A percentile compares a stretch with the other conserved stretches of the same genome.
Evolutionary conservation across 2,113 vertebrate genomes (phyloP).

Genomic region (Mustelus asterias): DNA sequence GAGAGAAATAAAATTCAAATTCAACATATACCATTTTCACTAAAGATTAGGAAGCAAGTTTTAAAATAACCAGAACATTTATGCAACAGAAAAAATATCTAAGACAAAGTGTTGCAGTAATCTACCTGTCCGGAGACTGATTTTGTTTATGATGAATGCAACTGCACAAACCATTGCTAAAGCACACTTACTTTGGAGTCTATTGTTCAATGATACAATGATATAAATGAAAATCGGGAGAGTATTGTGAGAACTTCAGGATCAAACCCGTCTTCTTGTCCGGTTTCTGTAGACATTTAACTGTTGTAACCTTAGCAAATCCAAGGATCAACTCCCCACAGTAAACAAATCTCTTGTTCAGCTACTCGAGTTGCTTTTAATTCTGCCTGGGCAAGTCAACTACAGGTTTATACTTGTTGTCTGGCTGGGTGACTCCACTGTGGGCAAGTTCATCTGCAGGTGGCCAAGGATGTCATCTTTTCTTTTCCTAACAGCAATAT

Average conservation of each 20-base stretch:
- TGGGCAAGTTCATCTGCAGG: constrained; percentile 29
- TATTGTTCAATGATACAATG: too few relatives aligned
- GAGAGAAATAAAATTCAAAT: background rate
- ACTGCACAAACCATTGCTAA: background rate
- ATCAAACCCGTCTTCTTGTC: background rate
- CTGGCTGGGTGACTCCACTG: background rate
- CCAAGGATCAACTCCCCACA: constrained; percentile 26
- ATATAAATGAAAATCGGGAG: too few relatives aligned
- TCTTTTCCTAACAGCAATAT: background rate
- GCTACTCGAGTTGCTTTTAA: constrained; percentile 15
- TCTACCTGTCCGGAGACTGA: background rate
- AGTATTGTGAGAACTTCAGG: background rate
- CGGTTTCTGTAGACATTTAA: background rate
- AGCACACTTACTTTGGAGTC: background rate
- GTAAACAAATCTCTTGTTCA: constrained; percentile 33
- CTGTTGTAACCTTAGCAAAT: constrained; percentile 31
- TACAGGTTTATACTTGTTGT: constrained; percentile 34
- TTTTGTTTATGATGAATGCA: background rate
- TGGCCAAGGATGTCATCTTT: constrained; percentile 23
- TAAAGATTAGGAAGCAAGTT: background rate
- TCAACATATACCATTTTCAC: background rate
- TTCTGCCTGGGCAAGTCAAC: constrained; percentile 29
- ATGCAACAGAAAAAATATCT: background rate
- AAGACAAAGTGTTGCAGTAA: background rate
- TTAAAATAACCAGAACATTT: background rate